phyloP scores from a whole-genome alignment of 53 echinoderm and acorn worm species.

The Antedon mediterranea region DNA sequence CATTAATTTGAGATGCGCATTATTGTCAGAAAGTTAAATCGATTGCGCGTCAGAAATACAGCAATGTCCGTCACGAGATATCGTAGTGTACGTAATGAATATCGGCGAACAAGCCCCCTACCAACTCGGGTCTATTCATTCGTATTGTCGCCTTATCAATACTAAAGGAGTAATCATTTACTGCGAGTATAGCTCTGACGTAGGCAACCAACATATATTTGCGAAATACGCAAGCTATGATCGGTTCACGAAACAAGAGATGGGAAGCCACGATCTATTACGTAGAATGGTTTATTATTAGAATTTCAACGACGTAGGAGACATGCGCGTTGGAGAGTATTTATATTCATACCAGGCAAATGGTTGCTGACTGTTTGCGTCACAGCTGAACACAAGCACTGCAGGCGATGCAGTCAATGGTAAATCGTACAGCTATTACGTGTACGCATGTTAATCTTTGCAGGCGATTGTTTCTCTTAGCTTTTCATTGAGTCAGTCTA shows the following conservation, averaged over 20 bases:
- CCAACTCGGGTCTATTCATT: background rate
- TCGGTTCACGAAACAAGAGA: constrained; percentile 1
- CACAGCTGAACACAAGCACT: background rate
- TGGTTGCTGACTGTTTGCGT: background rate
- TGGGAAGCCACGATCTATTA: background rate
- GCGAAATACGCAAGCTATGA: background rate
- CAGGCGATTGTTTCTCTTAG: background rate
- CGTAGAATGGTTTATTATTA: background rate
- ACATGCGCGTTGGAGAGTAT: background rate
- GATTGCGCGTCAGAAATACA: background rate
- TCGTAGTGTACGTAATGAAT: background rate
- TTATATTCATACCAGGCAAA: background rate
- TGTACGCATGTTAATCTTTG: background rate
- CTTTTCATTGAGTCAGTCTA: background rate
- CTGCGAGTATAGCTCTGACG: background rate
- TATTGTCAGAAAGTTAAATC: constrained; percentile 17
- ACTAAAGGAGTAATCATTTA: background rate
- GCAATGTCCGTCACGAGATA: background rate
- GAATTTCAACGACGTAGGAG: background rate
- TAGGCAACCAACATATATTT: background rate
- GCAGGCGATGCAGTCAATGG: background rate
- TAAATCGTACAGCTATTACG: background rate
- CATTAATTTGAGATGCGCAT: constrained; percentile 6
- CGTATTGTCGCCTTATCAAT: background rate
- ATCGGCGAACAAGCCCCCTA: background rate